A percentile compares a stretch with the other conserved stretches of the same genome.
Conservation (phyloP, 1,140 invertebrate genomes). For the Cotesia vestalis region DNA sequence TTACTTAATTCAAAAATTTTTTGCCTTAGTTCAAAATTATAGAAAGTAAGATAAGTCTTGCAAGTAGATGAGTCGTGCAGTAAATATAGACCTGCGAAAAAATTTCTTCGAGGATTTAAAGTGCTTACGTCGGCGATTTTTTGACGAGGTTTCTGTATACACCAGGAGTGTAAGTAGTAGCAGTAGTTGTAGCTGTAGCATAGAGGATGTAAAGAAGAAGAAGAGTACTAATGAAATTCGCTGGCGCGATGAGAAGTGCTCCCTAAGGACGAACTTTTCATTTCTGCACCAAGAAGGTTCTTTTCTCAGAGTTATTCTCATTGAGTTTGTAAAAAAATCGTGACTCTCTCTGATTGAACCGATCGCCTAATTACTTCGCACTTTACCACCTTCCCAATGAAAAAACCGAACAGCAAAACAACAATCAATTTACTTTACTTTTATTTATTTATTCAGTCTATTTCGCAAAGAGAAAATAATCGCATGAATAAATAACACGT, state of each 20-base stretch:
- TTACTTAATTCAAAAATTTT: too few species aligned
- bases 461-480: not conserved
- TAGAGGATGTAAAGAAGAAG: constrained; percentile 27
- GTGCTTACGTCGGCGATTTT: constrained; percentile 44
- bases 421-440: not conserved
- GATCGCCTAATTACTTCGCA: too few species aligned
- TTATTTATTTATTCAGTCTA: too few species aligned
- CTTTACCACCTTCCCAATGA: too few species aligned
- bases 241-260: constrained; percentile 21
- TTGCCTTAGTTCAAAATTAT: too few species aligned
- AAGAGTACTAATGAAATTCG: constrained; percentile 32
- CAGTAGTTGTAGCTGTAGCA: not conserved
- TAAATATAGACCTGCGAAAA: too few species aligned
- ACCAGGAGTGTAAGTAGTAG: too few species aligned
- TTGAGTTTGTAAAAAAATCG: not conserved
- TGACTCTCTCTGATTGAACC: too few species aligned
- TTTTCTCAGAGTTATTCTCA: constrained; percentile 6
- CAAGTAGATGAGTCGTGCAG: constrained; percentile 17
- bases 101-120: constrained; percentile 34
- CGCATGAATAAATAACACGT: constrained; percentile 33
- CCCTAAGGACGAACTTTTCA: constrained; percentile 25
- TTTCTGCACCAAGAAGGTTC: constrained; percentile 11
- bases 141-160: constrained; percentile 5
- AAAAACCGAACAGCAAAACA: not conserved
- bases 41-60: not conserved